These are phyloP conservation scores for Champsocephalus gunnari DNA, from an alignment of 2,797 vertebrate species.

Conservation along the genomic window DNA sequence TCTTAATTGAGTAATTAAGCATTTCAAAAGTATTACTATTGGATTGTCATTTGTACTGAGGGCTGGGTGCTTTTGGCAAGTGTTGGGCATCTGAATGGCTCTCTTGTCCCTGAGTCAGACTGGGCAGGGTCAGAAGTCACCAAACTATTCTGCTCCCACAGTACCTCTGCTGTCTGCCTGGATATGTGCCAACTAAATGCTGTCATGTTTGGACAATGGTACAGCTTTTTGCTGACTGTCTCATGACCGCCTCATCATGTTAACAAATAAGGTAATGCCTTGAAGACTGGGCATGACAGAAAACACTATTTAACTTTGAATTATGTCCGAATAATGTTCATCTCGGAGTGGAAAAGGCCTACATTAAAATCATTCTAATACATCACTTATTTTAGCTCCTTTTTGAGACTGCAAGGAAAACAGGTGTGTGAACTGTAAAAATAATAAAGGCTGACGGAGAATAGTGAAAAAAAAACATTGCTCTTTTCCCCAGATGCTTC, in stretches of 20 bases:
- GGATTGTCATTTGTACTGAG: conserved; percentile 27
- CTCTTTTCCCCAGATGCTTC: conserved; percentile 65
- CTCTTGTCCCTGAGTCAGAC: conserved; percentile 75
- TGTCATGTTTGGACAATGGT: conserved; percentile 73
- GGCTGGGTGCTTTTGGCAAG: conserved; percentile 38
- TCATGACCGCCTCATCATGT: conserved; percentile 68
- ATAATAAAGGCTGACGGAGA: conserved; percentile 17
- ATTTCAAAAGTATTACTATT: conserved; percentile 35
- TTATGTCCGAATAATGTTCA: conserved; percentile 30
- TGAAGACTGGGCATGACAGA: conserved; percentile 50
- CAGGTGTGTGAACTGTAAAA: conserved; percentile 60
- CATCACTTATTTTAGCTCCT: conserved; percentile 11
- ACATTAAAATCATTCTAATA: conserved; percentile 19
- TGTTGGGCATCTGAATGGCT: conserved; percentile 61
- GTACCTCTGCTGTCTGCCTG: conserved; percentile 68
- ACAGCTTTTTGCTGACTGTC: conserved; percentile 64
- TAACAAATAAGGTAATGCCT: conserved; percentile 59
- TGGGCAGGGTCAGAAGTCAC: conserved; percentile 75
- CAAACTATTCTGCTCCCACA: conserved; percentile 64
- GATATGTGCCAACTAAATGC: conserved; percentile 64
- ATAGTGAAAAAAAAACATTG: conserved; percentile 22
- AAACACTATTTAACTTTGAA: conserved; percentile 29
- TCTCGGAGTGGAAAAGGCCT: not conserved
- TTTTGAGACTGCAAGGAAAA: conserved; percentile 24
- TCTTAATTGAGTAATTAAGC: conserved; percentile 26